phyloP scores from a whole-genome alignment of 2,113 vertebrate genomes.

The Oriolus oriolus region DNA sequence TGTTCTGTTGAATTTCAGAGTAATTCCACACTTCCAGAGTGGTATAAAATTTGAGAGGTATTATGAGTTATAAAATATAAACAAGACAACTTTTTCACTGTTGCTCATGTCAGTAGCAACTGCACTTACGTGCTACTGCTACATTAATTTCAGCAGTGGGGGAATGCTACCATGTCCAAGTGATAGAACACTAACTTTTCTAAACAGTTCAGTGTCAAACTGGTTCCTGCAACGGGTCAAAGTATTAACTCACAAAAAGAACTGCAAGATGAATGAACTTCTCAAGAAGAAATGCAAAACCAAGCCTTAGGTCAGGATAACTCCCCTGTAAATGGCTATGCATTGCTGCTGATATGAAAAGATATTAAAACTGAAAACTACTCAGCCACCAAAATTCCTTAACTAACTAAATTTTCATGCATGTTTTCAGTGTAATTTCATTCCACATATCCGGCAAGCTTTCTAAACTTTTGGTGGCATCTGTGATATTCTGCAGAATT shows the following conservation, averaged over 20 bases:
- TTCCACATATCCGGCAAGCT: neutral
- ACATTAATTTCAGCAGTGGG: neutral
- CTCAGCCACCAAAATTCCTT: neutral
- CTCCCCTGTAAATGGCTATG: neutral
- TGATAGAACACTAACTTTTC: neutral
- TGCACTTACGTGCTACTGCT: neutral
- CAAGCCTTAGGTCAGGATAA: neutral
- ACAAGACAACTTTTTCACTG: neutral
- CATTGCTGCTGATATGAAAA: neutral
- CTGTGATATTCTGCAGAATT: constrained; percentile 10
- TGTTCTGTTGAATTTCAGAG: neutral
- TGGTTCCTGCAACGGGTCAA: neutral
- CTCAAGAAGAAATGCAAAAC: neutral
- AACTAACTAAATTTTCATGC: neutral
- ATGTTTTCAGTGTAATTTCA: neutral
- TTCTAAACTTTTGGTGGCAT: neutral
- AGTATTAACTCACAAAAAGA: neutral
- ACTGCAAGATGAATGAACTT: neutral
- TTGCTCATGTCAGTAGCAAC: neutral
- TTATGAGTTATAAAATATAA: neutral
- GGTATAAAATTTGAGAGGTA: neutral
- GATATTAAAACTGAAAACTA: neutral
- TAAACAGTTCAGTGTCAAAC: neutral
- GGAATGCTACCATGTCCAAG: neutral
- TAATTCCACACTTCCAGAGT: neutral